phyloP scores from a whole-genome alignment of 2,888 invertebrate genomes.

The Bimastos eiseni region DNA sequence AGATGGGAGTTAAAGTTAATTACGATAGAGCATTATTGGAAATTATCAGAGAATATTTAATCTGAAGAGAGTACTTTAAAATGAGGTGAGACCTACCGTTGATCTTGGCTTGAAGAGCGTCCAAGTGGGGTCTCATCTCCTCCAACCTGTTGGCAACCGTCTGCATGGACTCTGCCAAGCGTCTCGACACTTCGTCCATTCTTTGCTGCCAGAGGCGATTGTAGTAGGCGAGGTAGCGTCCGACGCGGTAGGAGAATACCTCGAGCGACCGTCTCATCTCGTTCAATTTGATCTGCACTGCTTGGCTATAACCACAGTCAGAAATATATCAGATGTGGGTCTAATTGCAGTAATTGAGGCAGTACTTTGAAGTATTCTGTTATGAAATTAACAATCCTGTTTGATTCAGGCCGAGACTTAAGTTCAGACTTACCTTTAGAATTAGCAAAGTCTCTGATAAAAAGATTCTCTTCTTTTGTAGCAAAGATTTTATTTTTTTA shows the following conservation, averaged over 20 bases:
- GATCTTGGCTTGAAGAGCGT: not conserved
- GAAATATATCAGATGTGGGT: too few species aligned
- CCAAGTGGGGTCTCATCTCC: not conserved
- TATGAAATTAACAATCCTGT: not conserved
- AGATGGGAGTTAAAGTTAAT: too few species aligned
- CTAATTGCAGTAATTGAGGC: not conserved
- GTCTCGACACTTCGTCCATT: conserved; percentile 4
- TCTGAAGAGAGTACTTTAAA: not conserved
- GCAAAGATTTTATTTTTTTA: too few species aligned
- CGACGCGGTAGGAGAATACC: not conserved
- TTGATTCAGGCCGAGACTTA: too few species aligned
- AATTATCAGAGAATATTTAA: too few species aligned
- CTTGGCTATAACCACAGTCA: too few species aligned
- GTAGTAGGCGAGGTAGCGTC: not conserved
- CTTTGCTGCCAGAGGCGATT: conserved; percentile 14
- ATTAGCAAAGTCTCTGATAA: not conserved
- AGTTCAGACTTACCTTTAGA: not conserved
- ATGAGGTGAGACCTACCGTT: not conserved
- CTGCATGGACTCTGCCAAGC: not conserved
- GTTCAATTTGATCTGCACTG: not conserved
- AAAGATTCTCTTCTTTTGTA: not conserved
- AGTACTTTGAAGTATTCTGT: not conserved
- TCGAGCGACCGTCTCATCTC: not conserved
- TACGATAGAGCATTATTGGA: too few species aligned
- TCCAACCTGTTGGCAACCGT: not conserved